Conservation (phyloP, 2,888 invertebrate species). For the Melolontha melolontha region DNA sequence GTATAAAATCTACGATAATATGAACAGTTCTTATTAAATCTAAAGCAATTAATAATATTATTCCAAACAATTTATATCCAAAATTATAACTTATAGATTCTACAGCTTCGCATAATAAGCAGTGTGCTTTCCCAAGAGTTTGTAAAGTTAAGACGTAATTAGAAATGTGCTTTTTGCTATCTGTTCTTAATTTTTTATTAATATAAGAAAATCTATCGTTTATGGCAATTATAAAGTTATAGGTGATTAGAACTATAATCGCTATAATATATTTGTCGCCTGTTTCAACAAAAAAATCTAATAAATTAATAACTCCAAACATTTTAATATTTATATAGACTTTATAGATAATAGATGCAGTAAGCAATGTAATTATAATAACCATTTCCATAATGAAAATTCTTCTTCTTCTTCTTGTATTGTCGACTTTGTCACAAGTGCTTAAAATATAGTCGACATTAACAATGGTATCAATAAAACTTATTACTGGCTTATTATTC, state of each 20-base stretch:
- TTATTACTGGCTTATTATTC: constrained; percentile 2
- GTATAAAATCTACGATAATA: constrained; percentile 16
- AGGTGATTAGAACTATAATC: constrained; percentile 5
- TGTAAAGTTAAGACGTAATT: constrained; percentile 1
- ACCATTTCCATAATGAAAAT: constrained; percentile 21
- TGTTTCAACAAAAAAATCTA: not conserved
- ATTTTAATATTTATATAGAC: constrained; percentile 4
- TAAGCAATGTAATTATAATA: not conserved
- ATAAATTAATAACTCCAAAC: not conserved
- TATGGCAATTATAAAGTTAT: constrained; percentile 15
- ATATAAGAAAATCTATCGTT: constrained; percentile 27
- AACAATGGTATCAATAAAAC: constrained; percentile 1
- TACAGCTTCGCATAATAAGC: constrained; percentile 22
- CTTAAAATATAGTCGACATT: constrained; percentile 12
- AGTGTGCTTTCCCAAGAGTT: constrained; percentile 9
- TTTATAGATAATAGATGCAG: constrained; percentile 4
- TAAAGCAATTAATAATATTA: constrained; percentile 25
- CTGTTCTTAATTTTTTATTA: constrained; percentile 2
- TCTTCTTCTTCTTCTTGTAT: not conserved
- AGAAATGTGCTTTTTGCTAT: not conserved
- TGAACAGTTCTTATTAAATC: constrained; percentile 31
- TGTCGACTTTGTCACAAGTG: not conserved
- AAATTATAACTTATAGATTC: constrained; percentile 34
- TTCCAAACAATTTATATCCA: constrained; percentile 32
- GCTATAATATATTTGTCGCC: constrained; percentile 13